Evolutionary conservation across 2,888 invertebrate genomes (phyloP), one percentile per base, ranked within the genome.

Genomic region (Andrena camellia): DNA sequence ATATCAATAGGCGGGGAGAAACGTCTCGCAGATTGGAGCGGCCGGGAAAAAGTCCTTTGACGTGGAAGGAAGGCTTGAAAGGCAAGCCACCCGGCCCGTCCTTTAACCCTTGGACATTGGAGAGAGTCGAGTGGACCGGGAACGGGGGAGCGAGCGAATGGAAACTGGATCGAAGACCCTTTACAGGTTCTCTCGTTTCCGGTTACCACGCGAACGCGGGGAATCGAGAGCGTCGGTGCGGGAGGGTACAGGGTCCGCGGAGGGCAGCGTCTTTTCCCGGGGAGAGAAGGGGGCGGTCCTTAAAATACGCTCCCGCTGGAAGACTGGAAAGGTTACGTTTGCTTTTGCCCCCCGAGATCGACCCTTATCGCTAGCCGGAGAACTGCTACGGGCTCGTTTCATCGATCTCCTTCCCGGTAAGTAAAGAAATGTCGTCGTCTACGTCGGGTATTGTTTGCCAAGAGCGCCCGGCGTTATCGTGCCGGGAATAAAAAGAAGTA

Each of bases 381-480:
- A 67, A 82, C 80, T 70, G 73, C 75, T 75, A 77, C 81, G 75
- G 33, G 76, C 79, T 81, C 83, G 87, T 83, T 81, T 70, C 87
- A 87, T 87, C 88, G 84, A 87, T 88, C 86, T 84, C 72, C 42
- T 54, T 75, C 76, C 63, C 33, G 63, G 63, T 57, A 20, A 84
- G 74, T 29, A 79, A 81, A 87, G 84, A 86, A 84, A 69, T 50
- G 72, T 83, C 79, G 75, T 69, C 72, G 71, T 77, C 64, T 33
- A 50, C 66, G 59, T 20, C 13, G 75, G 62, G 63, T 70, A 81
- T 88, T 86, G 86, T 86, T 88, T 83, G 81, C 85, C 50, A 63
- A 79, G 54, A 68, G 50, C 66, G 71, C 60, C 60, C 50, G 70
- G 33, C 73, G 77, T 87, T 88, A 86, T 88, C 88, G 84, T 67